Evolutionary conservation across 1,140 invertebrate genomes (phyloP), one percentile per base, ranked within the genome.

Genomic region (Holcopasites calliopsidis): DNA sequence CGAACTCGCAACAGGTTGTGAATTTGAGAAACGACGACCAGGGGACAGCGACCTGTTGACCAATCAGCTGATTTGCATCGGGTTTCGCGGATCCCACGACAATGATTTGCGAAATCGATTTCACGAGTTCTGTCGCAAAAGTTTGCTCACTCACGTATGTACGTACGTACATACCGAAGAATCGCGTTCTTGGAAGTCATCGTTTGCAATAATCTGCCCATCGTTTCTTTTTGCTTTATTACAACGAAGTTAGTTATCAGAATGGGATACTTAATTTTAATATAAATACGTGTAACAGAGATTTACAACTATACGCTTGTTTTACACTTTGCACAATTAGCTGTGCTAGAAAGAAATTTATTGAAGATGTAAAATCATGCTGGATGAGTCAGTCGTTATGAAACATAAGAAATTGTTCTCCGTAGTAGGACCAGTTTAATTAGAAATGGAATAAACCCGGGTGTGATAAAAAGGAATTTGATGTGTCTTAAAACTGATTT

Each of bases 81-180:
- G 4, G 4, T 0, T 13, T 0, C 10, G n/a, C 13, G 28, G 6
- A 42, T 54, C 47, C 49, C 55, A 4, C 4, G 13, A n/a, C 28
- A 49, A 35, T 62, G 52, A 55, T 62, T 62, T 23, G 16, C 42
- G 60, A 64, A 26, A 33, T 21, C 42, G 33, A 57, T 47, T 47
- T 72, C 42, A n/a, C n/a, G 28, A 7, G 21, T 16, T 16, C 5
- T 26, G 7, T 5, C 26, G 54, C 13, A 54, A 70, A 70, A 70
- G 68, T 70, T 70, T 49, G 21, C 31, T 40, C 35, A n/a, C 49
- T 54, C 49, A 68, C 58, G 57, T 52, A 50, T 62, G 50, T 62
- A n/a, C 58, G 5, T 7, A n/a, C n/a, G n/a, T n/a, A n/a, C n/a
- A n/a, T n/a, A n/a, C n/a, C n/a, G n/a, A n/a, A n/a, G n/a, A n/a